These are phyloP conservation scores for Perithous albicinctus DNA, from an alignment of 2,888 invertebrate genomes.

Conservation along the genomic window DNA sequence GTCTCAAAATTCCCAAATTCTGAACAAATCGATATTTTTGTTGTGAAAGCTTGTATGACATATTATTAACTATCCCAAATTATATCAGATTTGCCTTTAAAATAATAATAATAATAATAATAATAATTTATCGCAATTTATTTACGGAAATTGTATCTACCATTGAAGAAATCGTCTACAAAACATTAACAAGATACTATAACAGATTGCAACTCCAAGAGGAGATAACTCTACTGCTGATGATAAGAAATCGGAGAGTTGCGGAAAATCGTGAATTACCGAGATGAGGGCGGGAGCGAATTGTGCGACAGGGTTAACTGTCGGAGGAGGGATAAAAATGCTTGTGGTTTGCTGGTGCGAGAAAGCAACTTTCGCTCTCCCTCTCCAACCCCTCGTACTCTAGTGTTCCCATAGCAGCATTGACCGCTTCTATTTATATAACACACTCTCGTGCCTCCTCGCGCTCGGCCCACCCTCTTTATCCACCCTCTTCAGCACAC, in stretches of 20 bases:
- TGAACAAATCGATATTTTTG: too few relatives aligned
- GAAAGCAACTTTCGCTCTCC: constrained; percentile 60
- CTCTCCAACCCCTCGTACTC: constrained; percentile 64
- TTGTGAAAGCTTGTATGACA: too few relatives aligned
- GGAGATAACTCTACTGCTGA: too few relatives aligned
- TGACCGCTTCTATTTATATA: constrained; percentile 84
- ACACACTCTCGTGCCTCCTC: constrained; percentile 71
- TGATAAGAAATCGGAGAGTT: background rate
- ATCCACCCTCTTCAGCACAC: background rate
- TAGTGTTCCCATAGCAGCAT: constrained; percentile 83
- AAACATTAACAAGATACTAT: too few relatives aligned
- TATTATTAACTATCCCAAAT: too few relatives aligned
- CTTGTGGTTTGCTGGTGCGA: constrained; percentile 22
- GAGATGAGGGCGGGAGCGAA: background rate
- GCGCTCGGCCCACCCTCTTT: constrained; percentile 52
- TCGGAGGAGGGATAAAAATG: constrained; percentile 1
- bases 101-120: too few relatives aligned
- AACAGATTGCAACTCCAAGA: too few relatives aligned
- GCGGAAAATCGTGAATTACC: background rate
- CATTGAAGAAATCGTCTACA: too few relatives aligned
- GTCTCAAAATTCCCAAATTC: too few relatives aligned
- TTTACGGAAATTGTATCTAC: too few relatives aligned
- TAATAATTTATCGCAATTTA: too few relatives aligned
- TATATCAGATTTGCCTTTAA: too few relatives aligned
- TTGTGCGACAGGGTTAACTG: background rate